Percentiles rank a stretch among this genome's conserved stretches.
These are phyloP conservation scores for Peromyscus maniculatus DNA, from an alignment of 2,113 vertebrate species.

Conservation along the genomic window DNA sequence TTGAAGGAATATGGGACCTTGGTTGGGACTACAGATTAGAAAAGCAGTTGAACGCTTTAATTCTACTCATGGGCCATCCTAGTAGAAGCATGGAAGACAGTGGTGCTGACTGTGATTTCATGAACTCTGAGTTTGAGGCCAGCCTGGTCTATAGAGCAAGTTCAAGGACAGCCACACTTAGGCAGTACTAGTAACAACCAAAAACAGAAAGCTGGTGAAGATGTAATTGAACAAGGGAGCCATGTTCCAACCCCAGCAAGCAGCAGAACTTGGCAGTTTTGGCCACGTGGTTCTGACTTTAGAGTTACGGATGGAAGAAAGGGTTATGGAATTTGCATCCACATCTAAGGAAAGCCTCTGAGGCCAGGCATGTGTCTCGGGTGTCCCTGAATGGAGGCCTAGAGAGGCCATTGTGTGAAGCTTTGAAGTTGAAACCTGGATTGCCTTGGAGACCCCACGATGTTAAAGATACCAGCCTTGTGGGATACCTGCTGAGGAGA, in stretches of 20 bases:
- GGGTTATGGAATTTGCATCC: background rate
- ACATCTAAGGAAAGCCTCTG: background rate
- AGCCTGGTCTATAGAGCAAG: background rate
- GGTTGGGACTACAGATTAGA: background rate
- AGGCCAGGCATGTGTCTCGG: background rate
- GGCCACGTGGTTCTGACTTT: background rate
- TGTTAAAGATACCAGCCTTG: background rate
- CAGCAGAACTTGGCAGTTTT: background rate
- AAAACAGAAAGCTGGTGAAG: background rate
- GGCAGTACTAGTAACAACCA: background rate
- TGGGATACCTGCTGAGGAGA: background rate
- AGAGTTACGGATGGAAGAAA: background rate
- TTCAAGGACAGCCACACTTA: background rate
- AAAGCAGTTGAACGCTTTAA: too few species aligned
- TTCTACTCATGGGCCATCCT: background rate
- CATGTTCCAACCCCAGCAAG: background rate
- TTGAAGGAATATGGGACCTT: background rate
- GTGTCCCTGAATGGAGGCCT: background rate
- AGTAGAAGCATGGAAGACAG: background rate
- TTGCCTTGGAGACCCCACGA: background rate
- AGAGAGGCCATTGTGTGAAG: background rate
- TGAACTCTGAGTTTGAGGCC: background rate
- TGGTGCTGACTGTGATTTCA: background rate
- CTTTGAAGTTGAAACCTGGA: background rate
- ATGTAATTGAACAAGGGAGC: background rate